Percentiles rank a stretch among this genome's conserved stretches.
Evolutionary conservation across 2,113 vertebrate species (phyloP).

Genomic region (Phainopepla nitens): DNA sequence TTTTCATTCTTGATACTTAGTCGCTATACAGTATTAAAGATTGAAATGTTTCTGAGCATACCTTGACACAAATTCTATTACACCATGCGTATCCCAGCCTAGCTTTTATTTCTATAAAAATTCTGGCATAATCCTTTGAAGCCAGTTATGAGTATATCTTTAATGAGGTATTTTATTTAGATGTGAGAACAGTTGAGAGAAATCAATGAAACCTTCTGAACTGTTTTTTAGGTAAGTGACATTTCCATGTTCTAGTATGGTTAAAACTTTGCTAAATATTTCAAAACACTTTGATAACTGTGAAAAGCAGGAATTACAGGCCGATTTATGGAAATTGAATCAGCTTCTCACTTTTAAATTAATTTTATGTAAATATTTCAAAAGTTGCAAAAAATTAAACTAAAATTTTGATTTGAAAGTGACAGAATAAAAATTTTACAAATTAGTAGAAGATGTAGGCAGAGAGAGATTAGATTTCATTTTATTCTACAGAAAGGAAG

Average conservation of each 20-base stretch:
- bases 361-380: not conserved
- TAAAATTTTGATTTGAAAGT: not conserved
- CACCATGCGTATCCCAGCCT: fast-evolving
- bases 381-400: not conserved
- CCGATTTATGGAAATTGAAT: not conserved
- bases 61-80: not conserved
- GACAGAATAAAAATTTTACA: not conserved
- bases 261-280: not conserved
- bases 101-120: not conserved
- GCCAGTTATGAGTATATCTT: not conserved
- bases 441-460: not conserved
- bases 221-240: not conserved
- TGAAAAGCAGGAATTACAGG: not conserved
- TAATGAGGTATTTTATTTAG: not conserved
- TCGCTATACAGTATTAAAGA: not conserved
- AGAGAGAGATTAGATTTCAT: not conserved
- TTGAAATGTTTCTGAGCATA: not conserved
- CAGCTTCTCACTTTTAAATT: not conserved
- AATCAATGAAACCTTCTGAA: not conserved
- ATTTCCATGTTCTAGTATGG: not conserved
- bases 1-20: not conserved
- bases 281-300: not conserved
- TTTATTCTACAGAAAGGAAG: not conserved
- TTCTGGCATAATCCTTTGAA: not conserved
- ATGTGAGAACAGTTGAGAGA: not conserved